phyloP scores from a whole-genome alignment of 2,797 vertebrate genomes.

The Chloroceryle amazona region DNA sequence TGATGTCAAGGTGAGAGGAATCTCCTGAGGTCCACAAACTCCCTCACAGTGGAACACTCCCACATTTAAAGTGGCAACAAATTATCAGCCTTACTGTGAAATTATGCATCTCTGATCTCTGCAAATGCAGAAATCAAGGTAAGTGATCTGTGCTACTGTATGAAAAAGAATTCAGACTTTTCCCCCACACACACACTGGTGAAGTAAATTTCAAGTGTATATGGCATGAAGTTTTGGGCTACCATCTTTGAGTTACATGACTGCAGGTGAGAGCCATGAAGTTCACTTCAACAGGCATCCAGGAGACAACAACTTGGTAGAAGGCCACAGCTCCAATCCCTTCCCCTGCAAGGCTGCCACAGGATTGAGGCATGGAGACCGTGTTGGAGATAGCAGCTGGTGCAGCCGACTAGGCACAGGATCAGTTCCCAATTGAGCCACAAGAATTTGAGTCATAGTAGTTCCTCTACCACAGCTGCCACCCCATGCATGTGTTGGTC shows the following conservation, averaged over 20 bases:
- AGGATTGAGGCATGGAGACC: background rate
- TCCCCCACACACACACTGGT: rapidly evolving
- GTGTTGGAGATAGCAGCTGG: rapidly evolving
- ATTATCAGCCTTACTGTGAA: background rate
- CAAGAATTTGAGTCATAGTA: rapidly evolving
- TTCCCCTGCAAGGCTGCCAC: background rate
- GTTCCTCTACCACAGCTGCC: background rate
- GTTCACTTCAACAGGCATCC: background rate
- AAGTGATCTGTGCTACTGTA: background rate
- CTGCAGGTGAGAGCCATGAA: background rate
- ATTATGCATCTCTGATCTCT: background rate
- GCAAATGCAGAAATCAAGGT: background rate
- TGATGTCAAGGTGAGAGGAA: background rate
- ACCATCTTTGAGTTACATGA: background rate
- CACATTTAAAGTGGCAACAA: background rate
- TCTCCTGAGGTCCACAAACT: background rate
- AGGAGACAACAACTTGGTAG: background rate
- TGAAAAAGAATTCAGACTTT: background rate
- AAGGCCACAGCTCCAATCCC: background rate
- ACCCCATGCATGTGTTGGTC: rapidly evolving
- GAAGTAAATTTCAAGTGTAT: background rate
- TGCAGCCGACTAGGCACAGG: rapidly evolving
- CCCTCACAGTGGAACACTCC: background rate
- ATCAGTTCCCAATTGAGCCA: background rate
- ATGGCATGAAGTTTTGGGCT: background rate